Base-by-base conservation (phyloP, 2,797 vertebrate genomes). In the Diplodus sargus region DNA sequence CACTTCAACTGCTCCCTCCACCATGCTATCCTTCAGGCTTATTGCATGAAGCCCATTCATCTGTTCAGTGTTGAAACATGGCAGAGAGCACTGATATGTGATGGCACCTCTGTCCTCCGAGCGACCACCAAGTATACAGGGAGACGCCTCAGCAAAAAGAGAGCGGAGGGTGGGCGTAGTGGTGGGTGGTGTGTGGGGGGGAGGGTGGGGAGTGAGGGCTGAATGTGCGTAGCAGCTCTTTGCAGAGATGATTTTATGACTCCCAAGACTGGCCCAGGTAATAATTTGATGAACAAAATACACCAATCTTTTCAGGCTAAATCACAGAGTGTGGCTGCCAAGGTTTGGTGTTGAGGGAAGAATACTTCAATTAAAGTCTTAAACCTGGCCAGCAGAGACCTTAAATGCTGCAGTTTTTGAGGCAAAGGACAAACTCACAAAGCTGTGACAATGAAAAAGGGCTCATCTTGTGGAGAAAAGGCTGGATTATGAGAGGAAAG, bases 11-110 rank as follows among this genome's bases (percentile, higher is more conserved):
- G 77, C 54, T 80, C 51, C 77, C 74, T 45, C 47, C n/a, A 52
- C 67, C 83, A 74, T 59, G 66, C 85, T 76, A 22, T 75, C 74
- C 76, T 78, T 90, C 59, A 81, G 88, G 91, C 90, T 92, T 88
- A 89, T 90, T 89, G 82, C 85, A 85, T 85, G 83, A 89, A 89
- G 80, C 79, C 81, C 63, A 89, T 94, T 94, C 90, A 94, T 94
- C 92, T 94, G 90, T 85, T 89, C 87, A 85, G 81, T 88, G 89
- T 85, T 90, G 83, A 92, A 91, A 91, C 93, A 89, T 74, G 69
- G 80, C 83, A 89, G 75, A 75, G 66, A 82, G 80, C 72, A 49
- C 75, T 89, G 86, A 86, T 92, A 90, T 93, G 90, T 92, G 88
- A 90, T 92, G 88, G 87, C 88, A 84, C 70, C 79, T 88, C 82